Conservation (phyloP, 1,140 invertebrate genomes). For the Bombus sibiricus region DNA sequence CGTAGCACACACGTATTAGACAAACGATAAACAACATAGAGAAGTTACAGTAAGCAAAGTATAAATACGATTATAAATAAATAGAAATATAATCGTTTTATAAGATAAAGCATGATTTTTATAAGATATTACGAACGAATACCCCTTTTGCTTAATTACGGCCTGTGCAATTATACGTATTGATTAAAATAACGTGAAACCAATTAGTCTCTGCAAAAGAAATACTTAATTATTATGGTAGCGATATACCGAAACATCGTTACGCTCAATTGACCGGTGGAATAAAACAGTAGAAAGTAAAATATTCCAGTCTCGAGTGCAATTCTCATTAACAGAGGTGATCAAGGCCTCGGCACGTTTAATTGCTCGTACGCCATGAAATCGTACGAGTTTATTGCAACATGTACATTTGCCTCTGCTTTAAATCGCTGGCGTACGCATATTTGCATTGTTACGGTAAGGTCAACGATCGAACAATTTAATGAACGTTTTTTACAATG, state of each 20-base stretch:
- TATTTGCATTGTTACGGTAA: neutral
- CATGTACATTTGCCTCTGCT: neutral
- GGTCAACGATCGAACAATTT: neutral
- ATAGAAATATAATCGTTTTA: too few species aligned
- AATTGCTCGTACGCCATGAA: slow-evolving; percentile 36
- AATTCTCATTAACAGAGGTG: slow-evolving; percentile 29
- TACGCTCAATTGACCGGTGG: neutral
- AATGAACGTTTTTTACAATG: neutral
- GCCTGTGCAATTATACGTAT: too few species aligned
- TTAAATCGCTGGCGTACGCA: neutral
- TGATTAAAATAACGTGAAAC: neutral
- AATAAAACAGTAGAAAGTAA: slow-evolving; percentile 11
- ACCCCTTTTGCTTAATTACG: too few species aligned
- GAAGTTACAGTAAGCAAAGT: too few species aligned
- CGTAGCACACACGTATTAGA: neutral
- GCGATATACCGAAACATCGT: neutral
- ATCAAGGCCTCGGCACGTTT: slow-evolving; percentile 22
- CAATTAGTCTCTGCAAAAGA: neutral
- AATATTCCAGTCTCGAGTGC: slow-evolving; percentile 42
- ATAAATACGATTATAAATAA: too few species aligned
- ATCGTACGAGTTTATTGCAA: neutral
- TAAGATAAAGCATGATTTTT: too few species aligned
- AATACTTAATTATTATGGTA: neutral
- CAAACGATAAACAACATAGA: too few species aligned
- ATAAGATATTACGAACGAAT: too few species aligned